These are phyloP conservation scores for Drosophila insularis DNA, from an alignment of 1,140 invertebrate genomes.

Conservation along the genomic window DNA sequence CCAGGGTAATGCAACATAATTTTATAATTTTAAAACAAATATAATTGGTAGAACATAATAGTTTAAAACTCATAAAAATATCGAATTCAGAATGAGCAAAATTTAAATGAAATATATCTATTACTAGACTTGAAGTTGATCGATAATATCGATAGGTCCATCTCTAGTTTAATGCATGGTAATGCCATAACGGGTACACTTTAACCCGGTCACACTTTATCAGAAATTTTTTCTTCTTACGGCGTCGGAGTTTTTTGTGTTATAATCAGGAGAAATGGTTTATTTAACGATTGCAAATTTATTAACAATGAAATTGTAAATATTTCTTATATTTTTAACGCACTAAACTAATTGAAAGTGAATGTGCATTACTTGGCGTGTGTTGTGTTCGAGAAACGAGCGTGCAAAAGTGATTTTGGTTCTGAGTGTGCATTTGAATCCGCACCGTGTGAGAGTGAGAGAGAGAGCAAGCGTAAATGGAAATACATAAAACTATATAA, in stretches of 20 bases:
- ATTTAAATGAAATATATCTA: too few species aligned
- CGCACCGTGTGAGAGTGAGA: constrained; percentile 59
- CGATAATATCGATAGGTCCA: too few species aligned
- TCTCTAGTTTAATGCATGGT: too few species aligned
- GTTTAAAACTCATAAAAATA: too few species aligned
- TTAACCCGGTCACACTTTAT: not conserved
- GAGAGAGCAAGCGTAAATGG: constrained; percentile 56
- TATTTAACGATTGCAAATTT: constrained; percentile 50
- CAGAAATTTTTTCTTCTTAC: not conserved
- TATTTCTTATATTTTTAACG: constrained; percentile 69
- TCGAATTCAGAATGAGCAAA: too few species aligned
- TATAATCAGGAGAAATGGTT: constrained; percentile 46
- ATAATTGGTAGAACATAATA: too few species aligned
- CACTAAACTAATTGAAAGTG: constrained; percentile 73
- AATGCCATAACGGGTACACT: too few species aligned
- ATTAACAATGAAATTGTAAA: constrained; percentile 71
- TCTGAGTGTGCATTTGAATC: constrained; percentile 72
- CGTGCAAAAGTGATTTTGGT: constrained; percentile 69
- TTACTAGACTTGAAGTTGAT: too few species aligned
- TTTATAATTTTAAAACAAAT: too few species aligned
- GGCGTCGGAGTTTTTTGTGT: not conserved
- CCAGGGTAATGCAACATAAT: too few species aligned
- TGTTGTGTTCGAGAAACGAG: constrained; percentile 66
- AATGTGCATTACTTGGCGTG: constrained; percentile 66
- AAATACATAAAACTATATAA: constrained; percentile 28